phyloP scores from a whole-genome alignment of 1,140 invertebrate genomes.

The Euschistus heros region DNA sequence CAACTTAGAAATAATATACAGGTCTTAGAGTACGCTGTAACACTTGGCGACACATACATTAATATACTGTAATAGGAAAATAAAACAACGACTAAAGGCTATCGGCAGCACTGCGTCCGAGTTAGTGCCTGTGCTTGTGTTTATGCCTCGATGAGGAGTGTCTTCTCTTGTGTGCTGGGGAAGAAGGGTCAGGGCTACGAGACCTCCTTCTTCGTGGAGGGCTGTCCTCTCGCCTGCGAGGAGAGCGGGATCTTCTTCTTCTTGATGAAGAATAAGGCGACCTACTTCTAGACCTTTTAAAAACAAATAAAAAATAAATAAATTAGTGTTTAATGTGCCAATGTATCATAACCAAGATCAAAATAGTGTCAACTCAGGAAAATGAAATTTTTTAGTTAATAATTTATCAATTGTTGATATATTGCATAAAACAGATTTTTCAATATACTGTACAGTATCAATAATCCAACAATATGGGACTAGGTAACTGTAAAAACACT shows the following conservation, averaged over 20 bases:
- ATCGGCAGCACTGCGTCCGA: not conserved
- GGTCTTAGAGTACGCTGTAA: too few relatives aligned
- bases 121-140: slow-evolving; percentile 43
- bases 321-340: not conserved
- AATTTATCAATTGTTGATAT: too few relatives aligned
- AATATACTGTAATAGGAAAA: too few relatives aligned
- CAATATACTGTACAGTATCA: too few relatives aligned
- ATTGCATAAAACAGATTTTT: too few relatives aligned
- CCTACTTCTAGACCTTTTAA: slow-evolving; percentile 27
- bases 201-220: slow-evolving; percentile 18
- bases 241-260: slow-evolving; percentile 13
- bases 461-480: too few relatives aligned
- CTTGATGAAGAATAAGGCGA: slow-evolving; percentile 22
- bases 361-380: too few relatives aligned
- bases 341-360: not conserved
- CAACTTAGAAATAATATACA: too few relatives aligned
- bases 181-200: slow-evolving; percentile 8
- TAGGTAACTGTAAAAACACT: too few relatives aligned
- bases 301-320: slow-evolving; percentile 13
- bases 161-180: slow-evolving; percentile 18
- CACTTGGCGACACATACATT: too few relatives aligned
- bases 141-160: slow-evolving; percentile 33
- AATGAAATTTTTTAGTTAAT: too few relatives aligned
- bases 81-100: too few relatives aligned
- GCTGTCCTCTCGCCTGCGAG: not conserved